Base-by-base conservation (phyloP, 2,888 invertebrate genomes). In the Lithophane semibrunnea region DNA sequence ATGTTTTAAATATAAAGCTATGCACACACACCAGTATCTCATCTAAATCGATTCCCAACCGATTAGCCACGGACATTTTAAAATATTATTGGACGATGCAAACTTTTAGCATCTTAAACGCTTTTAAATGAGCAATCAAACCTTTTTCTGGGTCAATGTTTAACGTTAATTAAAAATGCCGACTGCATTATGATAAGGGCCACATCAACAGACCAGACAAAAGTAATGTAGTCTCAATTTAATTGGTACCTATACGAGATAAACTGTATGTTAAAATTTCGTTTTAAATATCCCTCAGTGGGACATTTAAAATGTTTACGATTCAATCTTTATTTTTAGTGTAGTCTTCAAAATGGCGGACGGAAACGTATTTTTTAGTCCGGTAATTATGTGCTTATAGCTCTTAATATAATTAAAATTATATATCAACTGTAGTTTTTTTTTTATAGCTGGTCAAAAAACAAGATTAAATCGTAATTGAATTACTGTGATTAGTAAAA, bases 81-180 rank as follows among this genome's bases (percentile, higher is more conserved):
- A 85, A 85, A 85, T 82, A 79, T 84, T 79, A 84, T 29, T 29
- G 47, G 61, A 72, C 79, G 84, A 84, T 69, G 84, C 78, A 78
- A 82, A 88, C 86, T 86, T 89, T 88, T 83, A 74, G 64, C 73
- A 63, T 79, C 71, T 71, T 79, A 80, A 82, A 85, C 60, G 76
- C 37, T 83, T 88, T 83, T 80, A 88, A 90, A 89, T 88, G 85
- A 88, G 86, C 86, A 81, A 89, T 88, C 75, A 86, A 85, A 85
- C 83, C 84, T 70, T 82, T 86, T 89, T 88, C 86, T 89, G 88
- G 87, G 87, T 87, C 88, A 88, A 68, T 83, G 81, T 88, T 88
- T 84, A 86, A 84, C 71, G 73, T 86, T 88, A 88, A 88, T 89
- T 88, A 89, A 87, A 86, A 84, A 82, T 16, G 29, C 79, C 77